Conservation (phyloP, 2,888 invertebrate genomes). For the Abscondita cerata region DNA sequence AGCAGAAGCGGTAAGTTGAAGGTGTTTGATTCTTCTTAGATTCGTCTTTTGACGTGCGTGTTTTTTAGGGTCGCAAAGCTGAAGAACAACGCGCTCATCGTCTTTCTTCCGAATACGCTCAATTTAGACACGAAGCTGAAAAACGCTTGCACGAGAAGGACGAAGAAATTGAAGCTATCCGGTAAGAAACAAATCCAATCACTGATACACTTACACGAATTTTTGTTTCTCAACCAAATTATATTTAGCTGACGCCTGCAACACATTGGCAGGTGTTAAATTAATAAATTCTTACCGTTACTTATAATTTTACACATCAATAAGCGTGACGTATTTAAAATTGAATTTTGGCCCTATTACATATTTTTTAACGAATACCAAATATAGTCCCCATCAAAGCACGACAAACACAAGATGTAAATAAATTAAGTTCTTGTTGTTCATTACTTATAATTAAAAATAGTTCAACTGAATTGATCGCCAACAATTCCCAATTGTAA, state of each 20-base stretch:
- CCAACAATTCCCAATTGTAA: constrained; percentile 33
- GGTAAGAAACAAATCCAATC: constrained; percentile 68
- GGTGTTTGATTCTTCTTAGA: background rate
- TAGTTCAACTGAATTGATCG: constrained; percentile 9
- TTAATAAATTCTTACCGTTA: too few species aligned
- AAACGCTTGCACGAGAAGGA: constrained; percentile 97
- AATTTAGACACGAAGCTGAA: constrained; percentile 96
- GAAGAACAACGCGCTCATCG: constrained; percentile 96
- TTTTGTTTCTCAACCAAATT: too few species aligned
- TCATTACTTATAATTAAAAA: constrained; percentile 3
- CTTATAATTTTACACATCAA: too few species aligned
- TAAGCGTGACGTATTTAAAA: too few species aligned
- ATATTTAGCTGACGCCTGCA: too few species aligned
- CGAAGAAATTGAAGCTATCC: constrained; percentile 96
- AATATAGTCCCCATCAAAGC: too few species aligned
- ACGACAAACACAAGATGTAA: too few species aligned
- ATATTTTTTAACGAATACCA: too few species aligned
- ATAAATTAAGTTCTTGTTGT: background rate
- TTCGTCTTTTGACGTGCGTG: constrained; percentile 8
- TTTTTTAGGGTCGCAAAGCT: constrained; percentile 86
- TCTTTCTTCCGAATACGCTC: constrained; percentile 89
- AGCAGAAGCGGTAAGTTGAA: constrained; percentile 90
- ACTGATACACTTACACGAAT: too few species aligned
- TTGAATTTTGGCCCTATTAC: too few species aligned
- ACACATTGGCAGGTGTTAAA: too few species aligned